These are phyloP conservation scores for Cyanoliseus patagonus DNA, from an alignment of 2,113 vertebrate species.

Conservation along the genomic window DNA sequence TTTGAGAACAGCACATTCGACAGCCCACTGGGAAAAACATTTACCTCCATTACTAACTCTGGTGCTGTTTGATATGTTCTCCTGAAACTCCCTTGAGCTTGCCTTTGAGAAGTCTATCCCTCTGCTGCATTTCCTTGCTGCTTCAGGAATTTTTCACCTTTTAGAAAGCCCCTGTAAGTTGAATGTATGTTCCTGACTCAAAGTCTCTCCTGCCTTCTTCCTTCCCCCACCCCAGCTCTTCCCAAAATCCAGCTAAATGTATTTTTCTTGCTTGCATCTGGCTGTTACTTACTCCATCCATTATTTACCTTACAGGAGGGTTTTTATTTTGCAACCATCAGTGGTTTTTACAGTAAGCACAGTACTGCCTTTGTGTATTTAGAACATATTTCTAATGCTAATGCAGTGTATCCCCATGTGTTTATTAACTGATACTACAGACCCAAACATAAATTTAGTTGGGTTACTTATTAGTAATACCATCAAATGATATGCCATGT, in stretches of 20 bases:
- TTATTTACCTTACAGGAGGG: background rate
- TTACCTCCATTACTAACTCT: background rate
- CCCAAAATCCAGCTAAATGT: background rate
- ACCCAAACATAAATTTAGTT: background rate
- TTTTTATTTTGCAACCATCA: background rate
- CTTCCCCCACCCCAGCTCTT: background rate
- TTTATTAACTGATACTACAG: background rate
- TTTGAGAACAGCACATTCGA: background rate
- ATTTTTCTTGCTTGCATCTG: background rate
- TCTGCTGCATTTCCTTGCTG: background rate
- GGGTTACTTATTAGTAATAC: background rate
- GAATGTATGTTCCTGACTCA: background rate
- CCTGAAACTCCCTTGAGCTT: background rate
- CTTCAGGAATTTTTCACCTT: background rate
- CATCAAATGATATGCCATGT: background rate
- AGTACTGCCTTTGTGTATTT: background rate
- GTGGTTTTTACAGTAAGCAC: background rate
- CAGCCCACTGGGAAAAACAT: background rate
- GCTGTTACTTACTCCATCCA: background rate
- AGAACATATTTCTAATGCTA: background rate
- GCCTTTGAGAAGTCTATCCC: background rate
- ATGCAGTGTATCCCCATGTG: background rate
- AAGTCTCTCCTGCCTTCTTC: background rate
- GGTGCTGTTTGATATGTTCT: background rate
- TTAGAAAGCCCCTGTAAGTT: background rate